Evolutionary conservation across 2,113 vertebrate genomes (phyloP), one percentile per base, ranked within the genome.

Genomic region (Melospiza melodia): DNA sequence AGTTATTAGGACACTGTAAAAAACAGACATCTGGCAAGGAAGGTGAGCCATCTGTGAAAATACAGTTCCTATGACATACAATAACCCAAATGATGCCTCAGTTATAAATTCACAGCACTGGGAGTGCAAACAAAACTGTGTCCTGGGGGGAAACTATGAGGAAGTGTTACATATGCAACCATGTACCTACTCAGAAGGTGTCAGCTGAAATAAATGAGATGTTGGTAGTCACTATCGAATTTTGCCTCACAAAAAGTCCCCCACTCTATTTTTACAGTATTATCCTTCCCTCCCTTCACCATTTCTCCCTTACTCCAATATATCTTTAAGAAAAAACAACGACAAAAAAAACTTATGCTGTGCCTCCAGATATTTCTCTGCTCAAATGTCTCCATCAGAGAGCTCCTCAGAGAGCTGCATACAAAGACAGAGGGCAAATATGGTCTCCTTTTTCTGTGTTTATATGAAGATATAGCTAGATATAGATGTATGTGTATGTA

Each of bases 41-140:
- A 96, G 84, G 69, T 73, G 75, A 96, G 48, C 58, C 88, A 89
- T 92, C 94, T 97, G 90, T 94, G 95, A 94, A 96, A 96, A 94
- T 77, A 75, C 43, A 46, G 24, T 48, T 62, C 57, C 33, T 77
- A 58, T 92, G 94, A 80, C 73, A 68, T 91, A 57, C 48, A 94
- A 89, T 94, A 97, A 94, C 31, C 67, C 54, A 89, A 92, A 93
- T 66, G 54, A 82, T 84, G 65, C 87, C 87, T 80, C 95, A 95
- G 75, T 76, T 94, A 87, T 87, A 88, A 66, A 92, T 96, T 96
- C 63, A 85, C 69, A 84, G 58, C 49, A 54, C 48, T 95, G 71
- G 41, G 83, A 94, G n/a, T 94, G 77, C 43, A 95, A 84, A 96
- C 44, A 59, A 93, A 97, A 90, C 75, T 59, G 54, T 84, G 33